Evolutionary conservation across 2,888 invertebrate species (phyloP).

Genomic region (Sesamia inferens): DNA sequence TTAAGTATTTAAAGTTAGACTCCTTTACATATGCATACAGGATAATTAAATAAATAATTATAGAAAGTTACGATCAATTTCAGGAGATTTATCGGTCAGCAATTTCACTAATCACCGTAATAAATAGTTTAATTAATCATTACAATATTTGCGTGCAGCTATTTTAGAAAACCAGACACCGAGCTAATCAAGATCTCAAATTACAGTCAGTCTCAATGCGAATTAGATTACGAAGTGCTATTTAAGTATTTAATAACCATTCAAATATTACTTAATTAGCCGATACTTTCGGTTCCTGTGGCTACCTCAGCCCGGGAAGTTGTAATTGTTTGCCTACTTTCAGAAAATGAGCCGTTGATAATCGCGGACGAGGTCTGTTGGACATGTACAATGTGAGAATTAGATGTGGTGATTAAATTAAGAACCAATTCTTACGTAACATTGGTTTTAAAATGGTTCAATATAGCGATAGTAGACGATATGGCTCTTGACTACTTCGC

Average conservation of each 20-base stretch:
- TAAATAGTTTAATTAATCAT: constrained; percentile 21
- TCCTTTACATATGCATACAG: neutral
- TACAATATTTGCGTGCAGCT: constrained; percentile 44
- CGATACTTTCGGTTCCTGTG: constrained; percentile 61
- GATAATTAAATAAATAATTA: neutral
- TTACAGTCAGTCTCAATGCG: constrained; percentile 14
- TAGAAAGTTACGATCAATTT: neutral
- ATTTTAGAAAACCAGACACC: constrained; percentile 48
- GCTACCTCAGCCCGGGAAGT: constrained; percentile 65
- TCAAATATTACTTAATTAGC: constrained; percentile 35
- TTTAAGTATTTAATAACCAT: constrained; percentile 13
- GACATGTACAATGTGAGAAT: constrained; percentile 60
- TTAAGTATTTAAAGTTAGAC: too few relatives aligned
- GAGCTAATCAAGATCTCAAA: constrained; percentile 28
- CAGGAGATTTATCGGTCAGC: neutral
- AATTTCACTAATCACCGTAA: constrained; percentile 11
- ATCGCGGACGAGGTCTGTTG: constrained; percentile 66
- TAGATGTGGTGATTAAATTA: constrained; percentile 52
- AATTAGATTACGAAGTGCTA: constrained; percentile 32
- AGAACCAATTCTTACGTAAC: constrained; percentile 36
- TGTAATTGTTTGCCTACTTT: constrained; percentile 60
- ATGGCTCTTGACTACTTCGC: constrained; percentile 1
- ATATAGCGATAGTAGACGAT: neutral
- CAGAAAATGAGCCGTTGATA: constrained; percentile 66
- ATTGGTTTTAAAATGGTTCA: constrained; percentile 3